These are phyloP conservation scores for Vombatus ursinus DNA, from an alignment of 2,113 vertebrate species.

Conservation along the genomic window DNA sequence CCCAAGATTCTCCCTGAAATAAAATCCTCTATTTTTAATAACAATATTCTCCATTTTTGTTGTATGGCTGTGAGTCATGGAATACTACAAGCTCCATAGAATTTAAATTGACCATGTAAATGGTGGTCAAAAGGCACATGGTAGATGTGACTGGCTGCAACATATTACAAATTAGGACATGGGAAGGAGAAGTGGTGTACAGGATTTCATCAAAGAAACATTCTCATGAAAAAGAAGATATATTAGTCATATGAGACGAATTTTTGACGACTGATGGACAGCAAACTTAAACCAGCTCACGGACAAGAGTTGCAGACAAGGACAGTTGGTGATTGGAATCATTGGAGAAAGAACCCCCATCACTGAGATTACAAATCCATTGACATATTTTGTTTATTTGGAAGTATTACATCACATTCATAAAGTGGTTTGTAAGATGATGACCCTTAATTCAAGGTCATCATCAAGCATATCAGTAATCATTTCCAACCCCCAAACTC, in stretches of 20 bases:
- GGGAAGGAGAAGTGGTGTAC: background rate
- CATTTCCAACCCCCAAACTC: background rate
- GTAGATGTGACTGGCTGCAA: background rate
- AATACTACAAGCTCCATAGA: background rate
- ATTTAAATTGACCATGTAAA: background rate
- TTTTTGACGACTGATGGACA: background rate
- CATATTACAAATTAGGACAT: background rate
- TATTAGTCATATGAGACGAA: background rate
- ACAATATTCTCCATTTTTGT: background rate
- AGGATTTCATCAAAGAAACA: background rate
- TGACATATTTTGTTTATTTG: background rate
- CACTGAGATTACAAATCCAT: background rate
- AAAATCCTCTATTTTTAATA: background rate
- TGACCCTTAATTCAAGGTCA: background rate
- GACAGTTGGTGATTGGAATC: background rate
- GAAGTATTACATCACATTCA: background rate
- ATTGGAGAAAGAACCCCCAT: background rate
- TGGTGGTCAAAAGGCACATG: background rate
- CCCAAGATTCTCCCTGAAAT: background rate
- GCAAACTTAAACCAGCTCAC: background rate
- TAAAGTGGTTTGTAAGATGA: background rate
- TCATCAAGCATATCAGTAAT: background rate
- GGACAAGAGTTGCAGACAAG: background rate
- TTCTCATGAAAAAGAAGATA: background rate
- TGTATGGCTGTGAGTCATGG: background rate